Percentiles rank a stretch among this genome's conserved stretches.
phyloP scores from a whole-genome alignment of 2,797 vertebrate genomes.

The Megaceryle alcyon region DNA sequence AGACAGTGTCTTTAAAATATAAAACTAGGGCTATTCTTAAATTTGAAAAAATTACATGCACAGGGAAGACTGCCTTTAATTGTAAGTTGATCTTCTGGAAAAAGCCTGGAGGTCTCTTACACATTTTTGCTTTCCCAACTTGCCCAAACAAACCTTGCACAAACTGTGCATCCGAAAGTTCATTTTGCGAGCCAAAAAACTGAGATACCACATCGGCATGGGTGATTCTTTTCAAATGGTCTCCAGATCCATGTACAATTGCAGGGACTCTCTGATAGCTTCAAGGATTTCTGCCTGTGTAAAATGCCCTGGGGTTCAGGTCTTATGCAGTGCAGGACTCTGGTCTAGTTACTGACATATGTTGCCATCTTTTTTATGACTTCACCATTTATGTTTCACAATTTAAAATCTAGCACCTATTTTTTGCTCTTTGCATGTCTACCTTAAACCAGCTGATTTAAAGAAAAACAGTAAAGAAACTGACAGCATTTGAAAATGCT shows the following conservation, averaged over 20 bases:
- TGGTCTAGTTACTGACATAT: accelerated
- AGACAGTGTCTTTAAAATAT: background rate
- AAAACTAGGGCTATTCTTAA: background rate
- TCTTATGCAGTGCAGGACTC: background rate
- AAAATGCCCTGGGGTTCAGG: background rate
- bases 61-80: background rate
- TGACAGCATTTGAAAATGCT: background rate
- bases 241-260: background rate
- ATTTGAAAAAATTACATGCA: background rate
- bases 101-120: background rate
- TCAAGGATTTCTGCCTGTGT: background rate
- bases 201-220: background rate
- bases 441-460: background rate
- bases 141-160: background rate
- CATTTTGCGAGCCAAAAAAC: background rate
- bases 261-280: background rate
- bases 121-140: background rate
- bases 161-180: background rate
- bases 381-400: background rate
- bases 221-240: background rate
- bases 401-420: background rate
- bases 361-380: background rate
- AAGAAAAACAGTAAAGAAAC: background rate
- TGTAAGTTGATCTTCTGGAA: background rate
- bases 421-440: background rate